phyloP scores from a whole-genome alignment of 2,888 invertebrate species.

The Leucoma salicis region DNA sequence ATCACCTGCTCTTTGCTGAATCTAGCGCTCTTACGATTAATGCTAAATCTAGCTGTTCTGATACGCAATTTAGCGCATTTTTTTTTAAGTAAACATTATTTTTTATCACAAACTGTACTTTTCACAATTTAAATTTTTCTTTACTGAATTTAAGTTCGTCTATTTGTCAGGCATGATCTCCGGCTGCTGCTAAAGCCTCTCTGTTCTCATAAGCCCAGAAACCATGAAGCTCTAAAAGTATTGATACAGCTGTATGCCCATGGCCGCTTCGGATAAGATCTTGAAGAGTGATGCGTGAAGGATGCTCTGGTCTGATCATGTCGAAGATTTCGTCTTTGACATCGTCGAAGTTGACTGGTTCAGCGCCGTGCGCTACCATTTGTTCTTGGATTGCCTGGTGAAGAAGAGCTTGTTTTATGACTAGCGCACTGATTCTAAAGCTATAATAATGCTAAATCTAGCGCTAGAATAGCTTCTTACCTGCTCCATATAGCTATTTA shows the following conservation, averaged over 20 bases:
- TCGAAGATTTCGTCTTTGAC: slow-evolving; percentile 99
- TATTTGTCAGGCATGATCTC: slow-evolving; percentile 78
- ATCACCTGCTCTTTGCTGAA: too few species aligned
- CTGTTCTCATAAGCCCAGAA: slow-evolving; percentile 98
- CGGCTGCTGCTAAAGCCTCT: slow-evolving; percentile 88
- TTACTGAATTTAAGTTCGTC: slow-evolving; percentile 29
- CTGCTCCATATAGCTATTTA: too few species aligned
- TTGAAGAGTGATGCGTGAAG: slow-evolving; percentile 90
- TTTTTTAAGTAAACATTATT: too few species aligned
- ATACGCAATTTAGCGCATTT: too few species aligned
- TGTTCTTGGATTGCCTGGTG: slow-evolving; percentile 93
- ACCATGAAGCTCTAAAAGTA: slow-evolving; percentile 96
- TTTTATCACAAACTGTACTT: too few species aligned
- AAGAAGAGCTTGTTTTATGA: neutral
- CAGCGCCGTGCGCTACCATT: slow-evolving; percentile 93
- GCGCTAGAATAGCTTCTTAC: too few species aligned
- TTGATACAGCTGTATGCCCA: slow-evolving; percentile 96
- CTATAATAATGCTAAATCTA: too few species aligned
- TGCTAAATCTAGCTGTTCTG: too few species aligned
- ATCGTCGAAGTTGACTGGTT: slow-evolving; percentile 95
- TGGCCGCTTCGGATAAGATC: slow-evolving; percentile 94
- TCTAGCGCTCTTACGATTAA: too few species aligned
- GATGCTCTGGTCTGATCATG: slow-evolving; percentile 96
- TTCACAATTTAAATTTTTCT: slow-evolving; percentile 31
- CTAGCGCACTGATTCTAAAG: too few species aligned